Base-by-base conservation (phyloP, 2,113 vertebrate genomes). In the Hippocampus abdominalis region DNA sequence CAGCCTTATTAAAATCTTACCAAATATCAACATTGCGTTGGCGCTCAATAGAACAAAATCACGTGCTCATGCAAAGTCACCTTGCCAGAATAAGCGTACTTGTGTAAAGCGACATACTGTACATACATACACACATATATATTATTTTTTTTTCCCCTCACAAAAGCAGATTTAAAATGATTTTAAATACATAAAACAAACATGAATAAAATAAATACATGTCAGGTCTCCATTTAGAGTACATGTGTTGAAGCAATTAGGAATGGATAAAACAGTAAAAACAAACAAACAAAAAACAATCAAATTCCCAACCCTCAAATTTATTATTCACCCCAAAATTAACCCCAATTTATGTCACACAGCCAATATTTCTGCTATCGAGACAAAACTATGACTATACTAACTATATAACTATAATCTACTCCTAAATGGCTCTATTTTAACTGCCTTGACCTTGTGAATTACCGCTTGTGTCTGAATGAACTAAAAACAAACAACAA, bases 61-160 rank as follows among this genome's bases (percentile, higher is more conserved):
- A 54, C 54, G 78, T 72, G 82, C 29, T 32, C 78, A 85, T 83
- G 84, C 72, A 49, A 75, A 25, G 21, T 70, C 40, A 67, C 40
- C 12, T 23, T 54, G 51, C 51, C 51, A 23, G 9, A 23, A 54
- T 7, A 44, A 44, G 60, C 32, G 0, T 73, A 72, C 39, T 70
- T 67, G 32, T 57, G 70, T 76, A 64, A 77, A 73, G 46, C 27
- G 29, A 72, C 59, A 69, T n/a, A n/a, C n/a, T n/a, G 36, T 3
- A 29, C 29, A 4, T 3, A 68, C 59, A 16, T 3, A 29, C 29
- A 29, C 29, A 29, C 29, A 29, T 69, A 49, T 18, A 49, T 49
- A 3, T 49, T 48, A 49, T 6, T 8, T 49, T 18, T 27, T 61
- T 49, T 68, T 42, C 18, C 46, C 18, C 66, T 21, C 18, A 73